Evolutionary conservation across 2,888 invertebrate species (phyloP).

Genomic region (Meteorus colon): DNA sequence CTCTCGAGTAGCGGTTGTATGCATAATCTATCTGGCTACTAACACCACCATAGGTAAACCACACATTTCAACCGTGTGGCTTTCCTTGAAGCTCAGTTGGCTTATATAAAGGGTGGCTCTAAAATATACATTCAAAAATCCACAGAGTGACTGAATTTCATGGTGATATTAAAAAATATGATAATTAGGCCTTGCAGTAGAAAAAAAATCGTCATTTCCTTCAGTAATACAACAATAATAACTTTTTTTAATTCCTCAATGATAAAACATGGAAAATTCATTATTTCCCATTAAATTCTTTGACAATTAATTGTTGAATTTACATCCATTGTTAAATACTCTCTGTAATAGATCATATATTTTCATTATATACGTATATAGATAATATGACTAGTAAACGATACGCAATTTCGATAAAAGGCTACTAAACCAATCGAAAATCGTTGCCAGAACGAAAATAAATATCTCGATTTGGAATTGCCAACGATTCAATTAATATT

Average conservation of each 20-base stretch:
- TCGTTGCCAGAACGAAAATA: constrained; percentile 12
- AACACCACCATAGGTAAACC: constrained; percentile 26
- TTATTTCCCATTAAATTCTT: background rate
- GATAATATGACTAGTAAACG: background rate
- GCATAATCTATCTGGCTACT: constrained; percentile 46
- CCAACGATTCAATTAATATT: constrained; percentile 19
- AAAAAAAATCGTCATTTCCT: too few species aligned
- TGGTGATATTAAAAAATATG: background rate
- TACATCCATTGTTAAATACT: background rate
- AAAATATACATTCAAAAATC: constrained; percentile 17
- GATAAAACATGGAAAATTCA: background rate
- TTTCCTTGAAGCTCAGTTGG: background rate
- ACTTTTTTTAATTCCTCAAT: too few species aligned
- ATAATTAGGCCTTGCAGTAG: background rate
- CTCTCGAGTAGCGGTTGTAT: constrained; percentile 40
- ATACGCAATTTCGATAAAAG: constrained; percentile 28
- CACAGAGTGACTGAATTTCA: constrained; percentile 1
- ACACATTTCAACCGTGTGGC: constrained; percentile 16
- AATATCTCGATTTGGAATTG: constrained; percentile 6
- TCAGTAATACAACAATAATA: background rate
- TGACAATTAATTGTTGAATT: background rate
- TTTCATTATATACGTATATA: too few species aligned
- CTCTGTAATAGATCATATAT: background rate
- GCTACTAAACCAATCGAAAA: constrained; percentile 22
- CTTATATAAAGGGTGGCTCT: background rate